Evolutionary conservation across 2,888 invertebrate genomes (phyloP).

Genomic region (Leistus spinibarbis): DNA sequence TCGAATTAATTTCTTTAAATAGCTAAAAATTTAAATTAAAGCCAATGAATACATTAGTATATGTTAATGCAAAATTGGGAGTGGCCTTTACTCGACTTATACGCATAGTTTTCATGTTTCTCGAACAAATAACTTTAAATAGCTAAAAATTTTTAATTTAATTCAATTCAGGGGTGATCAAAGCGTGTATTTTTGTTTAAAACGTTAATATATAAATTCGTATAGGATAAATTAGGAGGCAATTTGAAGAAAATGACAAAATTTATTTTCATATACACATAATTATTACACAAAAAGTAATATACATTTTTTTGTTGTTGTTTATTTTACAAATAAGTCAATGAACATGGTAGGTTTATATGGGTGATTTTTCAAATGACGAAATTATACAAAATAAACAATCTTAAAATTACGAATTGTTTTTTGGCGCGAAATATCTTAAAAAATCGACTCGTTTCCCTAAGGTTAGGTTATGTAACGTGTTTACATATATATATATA

Average conservation of each 20-base stretch:
- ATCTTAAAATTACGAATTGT: conserved; percentile 19
- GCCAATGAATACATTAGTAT: too few relatives aligned
- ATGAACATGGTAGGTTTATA: conserved; percentile 18
- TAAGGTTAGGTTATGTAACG: background rate
- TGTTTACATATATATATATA: too few relatives aligned
- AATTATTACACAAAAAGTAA: conserved; percentile 38
- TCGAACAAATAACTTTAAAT: too few relatives aligned
- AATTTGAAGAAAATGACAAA: conserved; percentile 33
- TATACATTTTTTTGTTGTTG: conserved; percentile 18
- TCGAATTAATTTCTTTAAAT: too few relatives aligned
- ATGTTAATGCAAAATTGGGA: too few relatives aligned
- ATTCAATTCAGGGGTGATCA: too few relatives aligned
- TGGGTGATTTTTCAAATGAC: conserved; percentile 27
- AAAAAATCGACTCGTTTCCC: conserved; percentile 23
- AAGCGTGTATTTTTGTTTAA: too few relatives aligned
- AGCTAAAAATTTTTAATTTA: too few relatives aligned
- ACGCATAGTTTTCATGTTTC: too few relatives aligned
- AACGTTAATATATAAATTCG: too few relatives aligned
- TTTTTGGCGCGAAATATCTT: conserved; percentile 29
- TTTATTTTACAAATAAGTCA: conserved; percentile 21
- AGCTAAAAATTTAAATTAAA: too few relatives aligned
- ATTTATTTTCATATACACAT: conserved; percentile 33
- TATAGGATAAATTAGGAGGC: background rate
- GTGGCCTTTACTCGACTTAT: too few relatives aligned
- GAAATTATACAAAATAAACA: conserved; percentile 24